Percentiles rank a stretch among this genome's conserved stretches.
Evolutionary conservation across 2,797 vertebrate species (phyloP).

Genomic region (Scarus forsteni): DNA sequence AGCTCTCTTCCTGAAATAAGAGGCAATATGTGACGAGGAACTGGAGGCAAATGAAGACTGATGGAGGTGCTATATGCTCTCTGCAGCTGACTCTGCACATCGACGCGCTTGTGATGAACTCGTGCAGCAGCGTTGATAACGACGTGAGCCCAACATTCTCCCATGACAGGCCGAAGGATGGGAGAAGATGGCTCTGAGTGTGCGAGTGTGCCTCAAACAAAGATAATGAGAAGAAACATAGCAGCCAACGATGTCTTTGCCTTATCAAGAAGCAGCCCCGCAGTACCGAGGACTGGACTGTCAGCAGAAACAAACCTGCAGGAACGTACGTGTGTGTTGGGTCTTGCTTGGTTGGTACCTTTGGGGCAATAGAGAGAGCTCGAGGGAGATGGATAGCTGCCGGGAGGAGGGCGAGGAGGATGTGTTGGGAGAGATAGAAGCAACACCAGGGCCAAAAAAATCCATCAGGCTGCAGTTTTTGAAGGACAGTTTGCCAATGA

Average conservation of each 20-base stretch:
- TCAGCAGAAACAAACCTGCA: slow-evolving; percentile 67
- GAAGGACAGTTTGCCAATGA: slow-evolving; percentile 77
- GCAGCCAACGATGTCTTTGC: slow-evolving; percentile 33
- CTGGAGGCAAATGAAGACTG: slow-evolving; percentile 78
- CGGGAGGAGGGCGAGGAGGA: slow-evolving; percentile 28
- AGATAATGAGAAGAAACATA: slow-evolving; percentile 54
- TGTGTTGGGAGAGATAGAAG: slow-evolving; percentile 44
- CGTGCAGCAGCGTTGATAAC: slow-evolving; percentile 63
- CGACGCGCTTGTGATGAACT: slow-evolving; percentile 61
- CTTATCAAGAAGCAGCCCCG: slow-evolving; percentile 55
- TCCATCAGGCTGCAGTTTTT: slow-evolving; percentile 67
- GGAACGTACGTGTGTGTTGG: slow-evolving; percentile 16
- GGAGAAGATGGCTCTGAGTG: slow-evolving; percentile 14
- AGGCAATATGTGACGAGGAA: slow-evolving; percentile 46
- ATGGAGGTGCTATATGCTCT: slow-evolving; percentile 62
- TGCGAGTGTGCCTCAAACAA: slow-evolving; percentile 29
- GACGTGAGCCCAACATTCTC: slow-evolving; percentile 40
- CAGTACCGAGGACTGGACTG: slow-evolving; percentile 40
- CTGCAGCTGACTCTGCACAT: slow-evolving; percentile 73
- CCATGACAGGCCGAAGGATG: slow-evolving; percentile 39
- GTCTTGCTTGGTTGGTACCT: slow-evolving; percentile 36
- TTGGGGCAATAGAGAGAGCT: slow-evolving; percentile 35
- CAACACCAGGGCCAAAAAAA: slow-evolving; percentile 33
- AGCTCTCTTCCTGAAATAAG: slow-evolving; percentile 30
- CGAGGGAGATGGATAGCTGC: slow-evolving; percentile 31